Evolutionary conservation across 2,113 vertebrate genomes (phyloP).

Genomic region (Tylochromis polylepis): DNA sequence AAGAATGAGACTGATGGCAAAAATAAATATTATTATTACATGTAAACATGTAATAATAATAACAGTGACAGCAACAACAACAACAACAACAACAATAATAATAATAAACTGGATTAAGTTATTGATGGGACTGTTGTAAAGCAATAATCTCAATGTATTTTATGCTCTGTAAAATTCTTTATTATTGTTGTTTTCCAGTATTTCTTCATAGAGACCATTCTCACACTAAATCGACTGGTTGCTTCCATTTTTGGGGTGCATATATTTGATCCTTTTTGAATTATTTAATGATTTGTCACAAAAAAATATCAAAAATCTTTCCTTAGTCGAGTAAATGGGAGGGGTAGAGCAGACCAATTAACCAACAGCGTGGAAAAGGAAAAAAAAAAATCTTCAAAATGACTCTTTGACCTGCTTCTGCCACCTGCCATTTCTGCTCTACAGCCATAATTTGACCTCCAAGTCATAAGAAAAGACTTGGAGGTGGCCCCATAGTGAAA

Average conservation of each 20-base stretch:
- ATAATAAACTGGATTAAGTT: not conserved
- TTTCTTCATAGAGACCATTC: not conserved
- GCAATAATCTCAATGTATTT: not conserved
- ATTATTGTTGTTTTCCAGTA: not conserved
- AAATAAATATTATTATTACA: not conserved
- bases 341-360: rapidly evolving
- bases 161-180: not conserved
- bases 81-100: not conserved
- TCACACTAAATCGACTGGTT: not conserved
- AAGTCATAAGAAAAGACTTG: not conserved
- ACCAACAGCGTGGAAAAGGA: not conserved
- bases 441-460: not conserved
- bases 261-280: not conserved
- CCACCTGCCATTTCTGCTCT: no score
- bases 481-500: not conserved
- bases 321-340: not conserved
- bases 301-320: not conserved
- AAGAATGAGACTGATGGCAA: not conserved
- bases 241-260: not conserved
- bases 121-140: not conserved
- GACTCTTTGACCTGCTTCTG: no score
- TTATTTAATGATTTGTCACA: not conserved
- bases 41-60: not conserved
- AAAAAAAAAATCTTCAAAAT: not conserved
- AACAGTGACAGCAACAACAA: not conserved